Conservation (phyloP, 1,140 invertebrate species). For the Aphis craccivora region DNA sequence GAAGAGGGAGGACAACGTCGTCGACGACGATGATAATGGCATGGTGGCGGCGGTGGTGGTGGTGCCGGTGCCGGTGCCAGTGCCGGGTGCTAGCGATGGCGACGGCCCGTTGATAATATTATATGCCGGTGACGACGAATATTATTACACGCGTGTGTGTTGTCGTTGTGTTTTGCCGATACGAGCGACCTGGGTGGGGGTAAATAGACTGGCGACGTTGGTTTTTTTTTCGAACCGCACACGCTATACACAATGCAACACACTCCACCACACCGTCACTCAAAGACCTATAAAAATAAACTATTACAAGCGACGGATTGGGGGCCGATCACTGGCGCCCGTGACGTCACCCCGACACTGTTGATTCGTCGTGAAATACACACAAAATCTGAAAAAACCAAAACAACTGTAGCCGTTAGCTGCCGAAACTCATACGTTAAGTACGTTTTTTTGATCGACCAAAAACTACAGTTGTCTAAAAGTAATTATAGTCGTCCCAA, state of each 20-base stretch:
- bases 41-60: neutral
- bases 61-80: neutral
- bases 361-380: conserved; percentile 44
- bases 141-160: neutral
- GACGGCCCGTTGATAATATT: conserved; percentile 6
- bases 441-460: neutral
- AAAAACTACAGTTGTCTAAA: neutral
- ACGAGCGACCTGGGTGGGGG: neutral
- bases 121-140: neutral
- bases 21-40: conserved; percentile 7
- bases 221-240: conserved; percentile 23
- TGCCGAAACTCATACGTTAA: neutral
- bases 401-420: neutral
- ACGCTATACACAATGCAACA: conserved; percentile 18
- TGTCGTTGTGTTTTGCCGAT: neutral
- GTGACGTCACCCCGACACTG: conserved; percentile 58
- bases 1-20: neutral
- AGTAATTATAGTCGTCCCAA: neutral
- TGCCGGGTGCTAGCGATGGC: neutral
- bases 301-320: conserved; percentile 60
- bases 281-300: conserved; percentile 62
- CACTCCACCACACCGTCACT: neutral
- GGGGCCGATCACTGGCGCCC: conserved; percentile 59
- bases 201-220: conserved; percentile 38
- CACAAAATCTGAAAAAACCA: neutral